Evolutionary conservation across 2,113 vertebrate genomes (phyloP).

Genomic region (Cervus canadensis): DNA sequence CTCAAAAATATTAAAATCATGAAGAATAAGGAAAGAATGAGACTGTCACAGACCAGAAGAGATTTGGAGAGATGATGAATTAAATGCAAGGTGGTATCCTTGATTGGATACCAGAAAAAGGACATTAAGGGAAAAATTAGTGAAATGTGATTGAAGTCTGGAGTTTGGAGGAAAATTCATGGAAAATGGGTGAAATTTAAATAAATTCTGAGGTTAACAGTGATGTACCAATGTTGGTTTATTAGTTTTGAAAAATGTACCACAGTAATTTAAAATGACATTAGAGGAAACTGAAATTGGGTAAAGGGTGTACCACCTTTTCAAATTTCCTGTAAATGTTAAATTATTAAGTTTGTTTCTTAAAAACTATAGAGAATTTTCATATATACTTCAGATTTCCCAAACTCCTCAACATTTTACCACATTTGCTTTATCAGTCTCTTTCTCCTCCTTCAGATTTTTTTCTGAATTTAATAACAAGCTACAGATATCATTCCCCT

Average conservation of each 20-base stretch:
- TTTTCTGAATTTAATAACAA: neutral
- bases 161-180: neutral
- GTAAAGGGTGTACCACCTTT: neutral
- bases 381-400: neutral
- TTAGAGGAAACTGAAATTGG: neutral
- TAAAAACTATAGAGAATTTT: neutral
- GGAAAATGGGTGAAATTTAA: neutral
- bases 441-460: neutral
- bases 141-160: neutral
- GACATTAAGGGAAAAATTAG: neutral
- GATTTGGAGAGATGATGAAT: neutral
- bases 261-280: neutral
- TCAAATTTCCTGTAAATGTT: neutral
- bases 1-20: neutral
- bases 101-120: neutral
- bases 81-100: neutral
- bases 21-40: neutral
- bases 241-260: neutral
- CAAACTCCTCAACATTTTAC: neutral
- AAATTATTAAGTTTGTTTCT: neutral
- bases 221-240: neutral
- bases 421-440: neutral
- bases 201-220: neutral
- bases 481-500: neutral
- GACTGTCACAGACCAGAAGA: neutral